Percentiles rank a stretch among this genome's conserved stretches.
Evolutionary conservation across 1,140 invertebrate species (phyloP).

Genomic region (Anadara kagoshimensis): DNA sequence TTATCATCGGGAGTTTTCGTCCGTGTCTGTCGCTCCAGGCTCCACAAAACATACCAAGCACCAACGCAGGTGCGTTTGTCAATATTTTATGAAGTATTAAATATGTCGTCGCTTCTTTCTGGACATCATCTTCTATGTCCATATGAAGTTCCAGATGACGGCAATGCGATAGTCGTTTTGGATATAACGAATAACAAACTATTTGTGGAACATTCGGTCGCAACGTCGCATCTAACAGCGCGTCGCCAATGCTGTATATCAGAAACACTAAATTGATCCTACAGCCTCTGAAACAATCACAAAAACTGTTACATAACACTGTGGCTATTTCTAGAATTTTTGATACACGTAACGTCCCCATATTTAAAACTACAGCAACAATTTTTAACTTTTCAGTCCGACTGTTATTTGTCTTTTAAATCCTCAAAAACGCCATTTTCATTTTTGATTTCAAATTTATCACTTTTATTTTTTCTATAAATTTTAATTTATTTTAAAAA

Average conservation of each 20-base stretch:
- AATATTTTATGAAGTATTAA: conserved; percentile 62
- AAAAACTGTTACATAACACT: too few relatives aligned
- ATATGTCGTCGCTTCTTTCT: conserved; percentile 58
- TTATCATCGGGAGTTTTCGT: conserved; percentile 61
- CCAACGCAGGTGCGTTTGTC: conserved; percentile 60
- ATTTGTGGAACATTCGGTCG: conserved; percentile 56
- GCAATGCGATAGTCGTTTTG: conserved; percentile 40
- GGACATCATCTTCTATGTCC: conserved; percentile 55
- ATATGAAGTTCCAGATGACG: conserved; percentile 42
- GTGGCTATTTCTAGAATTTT: too few relatives aligned
- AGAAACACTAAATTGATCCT: conserved; percentile 51
- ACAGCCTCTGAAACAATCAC: conserved; percentile 45
- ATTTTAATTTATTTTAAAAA: too few relatives aligned
- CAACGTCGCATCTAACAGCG: conserved; percentile 50
- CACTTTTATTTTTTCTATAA: too few relatives aligned
- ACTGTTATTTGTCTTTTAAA: too few relatives aligned
- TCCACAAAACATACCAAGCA: conserved; percentile 65
- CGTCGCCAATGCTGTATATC: conserved; percentile 50
- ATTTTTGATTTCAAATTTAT: too few relatives aligned
- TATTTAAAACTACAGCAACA: too few relatives aligned
- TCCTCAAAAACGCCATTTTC: too few relatives aligned
- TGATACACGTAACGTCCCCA: too few relatives aligned
- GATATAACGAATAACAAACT: conserved; percentile 55
- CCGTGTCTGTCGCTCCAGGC: conserved; percentile 68
- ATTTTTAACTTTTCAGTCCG: too few relatives aligned